Percentiles rank a stretch among this genome's conserved stretches.
Evolutionary conservation across 2,113 vertebrate genomes (phyloP).

Genomic region (Marmota flaviventris): DNA sequence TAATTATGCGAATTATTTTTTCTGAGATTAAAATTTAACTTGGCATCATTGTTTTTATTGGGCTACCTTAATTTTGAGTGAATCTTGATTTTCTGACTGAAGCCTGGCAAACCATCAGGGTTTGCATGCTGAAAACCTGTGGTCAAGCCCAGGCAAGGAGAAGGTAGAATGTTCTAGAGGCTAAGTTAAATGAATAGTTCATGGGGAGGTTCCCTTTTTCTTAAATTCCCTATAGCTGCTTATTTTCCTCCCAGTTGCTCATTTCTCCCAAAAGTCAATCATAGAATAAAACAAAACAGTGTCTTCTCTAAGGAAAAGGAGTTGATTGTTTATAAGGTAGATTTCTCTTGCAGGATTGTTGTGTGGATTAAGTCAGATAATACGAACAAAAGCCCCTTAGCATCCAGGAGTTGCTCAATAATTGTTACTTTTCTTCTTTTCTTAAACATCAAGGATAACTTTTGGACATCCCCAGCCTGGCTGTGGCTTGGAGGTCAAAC

Average conservation of each 20-base stretch:
- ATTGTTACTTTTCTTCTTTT: conserved; percentile 32
- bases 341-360: conserved; percentile 28
- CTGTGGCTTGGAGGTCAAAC: conserved; percentile 46
- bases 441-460: conserved; percentile 50
- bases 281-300: background rate
- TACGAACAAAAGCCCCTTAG: background rate
- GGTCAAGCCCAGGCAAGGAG: background rate
- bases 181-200: background rate
- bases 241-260: background rate
- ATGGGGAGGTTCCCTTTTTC: background rate
- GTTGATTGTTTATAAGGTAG: background rate
- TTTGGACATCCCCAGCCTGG: conserved; percentile 29
- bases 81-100: background rate
- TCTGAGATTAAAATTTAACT: background rate
- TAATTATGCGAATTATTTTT: background rate
- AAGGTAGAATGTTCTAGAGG: background rate
- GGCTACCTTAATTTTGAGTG: background rate
- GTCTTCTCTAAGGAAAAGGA: conserved; percentile 40
- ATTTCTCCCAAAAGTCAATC: conserved; percentile 51
- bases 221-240: background rate
- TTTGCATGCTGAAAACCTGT: background rate
- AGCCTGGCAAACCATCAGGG: background rate
- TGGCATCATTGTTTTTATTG: background rate
- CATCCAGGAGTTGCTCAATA: conserved; percentile 8
- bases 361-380: conserved; percentile 46